A percentile compares a stretch with the other conserved stretches of the same genome.
Conservation (phyloP, 2,888 invertebrate genomes). For the Hemaris fuciformis region DNA sequence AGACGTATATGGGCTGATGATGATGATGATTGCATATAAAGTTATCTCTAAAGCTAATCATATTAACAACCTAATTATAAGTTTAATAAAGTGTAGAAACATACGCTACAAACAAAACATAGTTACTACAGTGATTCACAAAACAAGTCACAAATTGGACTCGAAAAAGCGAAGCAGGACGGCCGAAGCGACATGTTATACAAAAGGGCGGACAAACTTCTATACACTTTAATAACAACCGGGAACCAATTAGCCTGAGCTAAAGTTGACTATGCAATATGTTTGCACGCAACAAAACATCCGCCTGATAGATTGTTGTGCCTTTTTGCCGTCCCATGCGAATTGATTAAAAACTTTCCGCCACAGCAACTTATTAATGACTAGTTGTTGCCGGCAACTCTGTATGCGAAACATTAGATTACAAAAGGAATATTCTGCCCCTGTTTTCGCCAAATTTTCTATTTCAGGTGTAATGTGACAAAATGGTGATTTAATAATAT, state of each 20-base stretch:
- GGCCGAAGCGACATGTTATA: neutral
- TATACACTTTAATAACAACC: neutral
- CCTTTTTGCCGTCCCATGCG: neutral
- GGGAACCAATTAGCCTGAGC: neutral
- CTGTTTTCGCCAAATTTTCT: too few relatives aligned
- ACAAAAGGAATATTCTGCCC: too few relatives aligned
- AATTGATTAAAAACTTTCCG: conserved; percentile 1
- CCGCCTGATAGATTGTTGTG: neutral
- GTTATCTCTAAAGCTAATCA: too few relatives aligned
- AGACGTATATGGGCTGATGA: too few relatives aligned
- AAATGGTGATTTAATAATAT: too few relatives aligned
- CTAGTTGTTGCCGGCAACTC: too few relatives aligned
- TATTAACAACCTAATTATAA: too few relatives aligned
- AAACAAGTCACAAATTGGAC: neutral
- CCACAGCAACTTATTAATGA: neutral
- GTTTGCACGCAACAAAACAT: neutral
- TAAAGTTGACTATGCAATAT: neutral
- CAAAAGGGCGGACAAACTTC: neutral
- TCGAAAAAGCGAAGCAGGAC: neutral
- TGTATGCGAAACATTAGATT: too few relatives aligned
- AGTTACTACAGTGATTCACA: neutral
- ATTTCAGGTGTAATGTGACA: too few relatives aligned
- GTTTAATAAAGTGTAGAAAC: too few relatives aligned
- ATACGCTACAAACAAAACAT: too few relatives aligned
- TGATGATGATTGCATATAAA: too few relatives aligned